Evolutionary conservation across 2,797 vertebrate species (phyloP).

Genomic region (Anguilla marmorata): DNA sequence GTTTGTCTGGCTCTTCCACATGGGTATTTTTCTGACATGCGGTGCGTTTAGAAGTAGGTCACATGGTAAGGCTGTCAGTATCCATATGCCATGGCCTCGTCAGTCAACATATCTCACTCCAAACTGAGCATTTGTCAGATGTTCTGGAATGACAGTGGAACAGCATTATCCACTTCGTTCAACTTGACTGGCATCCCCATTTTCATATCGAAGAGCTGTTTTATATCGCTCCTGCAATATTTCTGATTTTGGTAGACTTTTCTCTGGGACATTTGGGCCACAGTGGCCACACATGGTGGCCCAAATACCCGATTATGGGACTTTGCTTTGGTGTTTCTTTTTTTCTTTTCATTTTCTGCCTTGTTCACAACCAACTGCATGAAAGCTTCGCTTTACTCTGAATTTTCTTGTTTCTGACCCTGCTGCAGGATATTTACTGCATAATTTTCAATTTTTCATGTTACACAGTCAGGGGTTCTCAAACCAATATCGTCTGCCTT

Average conservation of each 20-base stretch:
- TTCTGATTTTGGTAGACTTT: not conserved
- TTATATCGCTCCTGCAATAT: not conserved
- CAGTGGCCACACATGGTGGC: not conserved
- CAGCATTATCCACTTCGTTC: not conserved
- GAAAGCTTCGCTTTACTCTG: not conserved
- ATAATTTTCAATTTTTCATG: not conserved
- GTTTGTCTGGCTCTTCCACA: not conserved
- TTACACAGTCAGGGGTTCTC: not conserved
- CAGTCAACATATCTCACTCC: not conserved
- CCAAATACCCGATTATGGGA: not conserved
- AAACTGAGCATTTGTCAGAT: constrained; percentile 5
- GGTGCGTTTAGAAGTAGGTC: not conserved
- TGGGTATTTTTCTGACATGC: not conserved
- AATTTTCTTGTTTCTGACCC: not conserved
- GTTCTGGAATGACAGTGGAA: not conserved
- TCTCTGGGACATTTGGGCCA: not conserved
- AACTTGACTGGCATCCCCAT: not conserved
- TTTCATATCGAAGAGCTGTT: not conserved
- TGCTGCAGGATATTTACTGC: not conserved
- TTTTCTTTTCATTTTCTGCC: not conserved
- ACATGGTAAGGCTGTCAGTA: not conserved
- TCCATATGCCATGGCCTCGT: not conserved
- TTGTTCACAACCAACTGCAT: not conserved
- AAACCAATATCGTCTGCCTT: not conserved
- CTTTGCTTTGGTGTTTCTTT: not conserved